Evolutionary conservation across 1,140 invertebrate species (phyloP), one percentile per base, ranked within the genome.

Genomic region (Archivesica marissinica): DNA sequence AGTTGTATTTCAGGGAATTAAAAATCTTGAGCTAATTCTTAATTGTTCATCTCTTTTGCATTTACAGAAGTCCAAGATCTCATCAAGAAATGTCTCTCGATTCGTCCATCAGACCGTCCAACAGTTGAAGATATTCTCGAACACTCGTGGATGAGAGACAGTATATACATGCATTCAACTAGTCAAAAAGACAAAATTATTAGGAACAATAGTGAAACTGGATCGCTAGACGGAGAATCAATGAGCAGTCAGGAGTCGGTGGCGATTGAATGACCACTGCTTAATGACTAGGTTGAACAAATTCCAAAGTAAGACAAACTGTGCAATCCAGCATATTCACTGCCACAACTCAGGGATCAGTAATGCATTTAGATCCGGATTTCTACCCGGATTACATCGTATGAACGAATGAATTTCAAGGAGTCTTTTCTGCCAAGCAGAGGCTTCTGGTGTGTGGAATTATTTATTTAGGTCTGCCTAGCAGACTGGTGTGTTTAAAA

Each of bases 51-150:
- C 17, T 9, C 59, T 86, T 91, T 89, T 86, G 78, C 38, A 52
- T 88, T 93, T 92, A 54, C 94, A 94, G 95, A 95, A 89, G 95
- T 95, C 85, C 94, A 95, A 92, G 95, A 96, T 87, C 93, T 96
- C 50, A 96, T 96, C 86, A 90, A 91, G 50, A 93, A 93, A 77
- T 96, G 96, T 91, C 93, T 96, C 17, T 90, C 93, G 80, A 91
- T 95, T 78, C 92, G 94, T 75, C 95, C 96, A 20, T 88, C 89
- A 2, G 93, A 95, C n/a, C 91, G 96, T 77, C 95, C 94, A 23
- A 92, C 92, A 13, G 89, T 96, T 15, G 94, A 95, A 77, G 94
- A 96, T 44, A 95, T 96, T 85, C 90, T 96, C 2, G 86, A 91
- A 44, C 96, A 96, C 92, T 94, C 95, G 0, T 96, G 96, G 96